A percentile compares a stretch with the other conserved stretches of the same genome.
Conservation (phyloP, 2,113 vertebrate genomes). For the cat (Felis catus) region F.catus_Fca126_mat1.0 CM031420.1:154169501-154170000, state of each 20-base stretch:
- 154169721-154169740: background rate
- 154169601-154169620: background rate
- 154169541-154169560: conserved; percentile 16
- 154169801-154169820: background rate
- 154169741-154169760: background rate
- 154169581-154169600: conserved; percentile 44
- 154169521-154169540: conserved; percentile 39
- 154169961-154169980: rapidly evolving
- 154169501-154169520: conserved; percentile 59
- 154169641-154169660: background rate
- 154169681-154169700: background rate
- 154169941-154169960: rapidly evolving
- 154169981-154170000: background rate
- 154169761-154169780: background rate
- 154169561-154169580: conserved; percentile 33
- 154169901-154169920: background rate
- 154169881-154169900: rapidly evolving
- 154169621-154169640: background rate
- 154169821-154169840: background rate
- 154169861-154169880: background rate
- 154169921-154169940: background rate
- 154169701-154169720: background rate
- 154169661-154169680: conserved; percentile 21
- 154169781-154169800: background rate
- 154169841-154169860: background rate